Evolutionary conservation across 2,888 invertebrate genomes (phyloP).

Genomic region (Archips crataeganus): DNA sequence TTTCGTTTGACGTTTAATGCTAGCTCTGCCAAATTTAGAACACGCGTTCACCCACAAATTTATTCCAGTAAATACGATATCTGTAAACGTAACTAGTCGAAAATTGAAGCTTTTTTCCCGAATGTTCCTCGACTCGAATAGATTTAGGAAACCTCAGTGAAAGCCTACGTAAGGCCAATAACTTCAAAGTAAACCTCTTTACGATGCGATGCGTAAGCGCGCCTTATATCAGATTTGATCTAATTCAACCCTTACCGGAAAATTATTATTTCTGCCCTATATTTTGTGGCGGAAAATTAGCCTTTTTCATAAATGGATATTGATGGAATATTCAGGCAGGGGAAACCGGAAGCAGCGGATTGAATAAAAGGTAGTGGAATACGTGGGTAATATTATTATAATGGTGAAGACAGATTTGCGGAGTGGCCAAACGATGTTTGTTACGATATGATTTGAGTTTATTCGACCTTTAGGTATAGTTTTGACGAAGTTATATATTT

Average conservation of each 20-base stretch:
- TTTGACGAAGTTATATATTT: background rate
- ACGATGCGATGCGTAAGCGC: conserved; percentile 5
- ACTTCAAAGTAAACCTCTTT: conserved; percentile 11
- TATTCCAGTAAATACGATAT: background rate
- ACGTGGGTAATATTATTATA: conserved; percentile 16
- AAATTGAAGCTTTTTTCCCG: background rate
- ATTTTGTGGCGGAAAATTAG: conserved; percentile 16
- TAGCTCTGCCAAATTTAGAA: background rate
- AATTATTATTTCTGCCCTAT: conserved; percentile 15
- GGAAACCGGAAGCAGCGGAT: conserved; percentile 14
- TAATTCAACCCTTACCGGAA: conserved; percentile 8
- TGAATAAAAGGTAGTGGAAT: conserved; percentile 16
- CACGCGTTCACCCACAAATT: background rate
- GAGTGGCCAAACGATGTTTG: background rate
- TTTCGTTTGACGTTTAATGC: too few relatives aligned
- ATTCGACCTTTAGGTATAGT: background rate
- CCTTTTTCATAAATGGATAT: conserved; percentile 22
- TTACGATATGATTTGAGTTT: background rate
- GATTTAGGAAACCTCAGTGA: conserved; percentile 11
- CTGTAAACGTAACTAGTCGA: background rate
- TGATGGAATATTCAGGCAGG: conserved; percentile 10
- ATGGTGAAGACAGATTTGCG: conserved; percentile 3
- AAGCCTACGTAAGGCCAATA: conserved; percentile 12
- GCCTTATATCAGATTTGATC: conserved; percentile 11
- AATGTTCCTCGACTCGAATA: background rate